Conservation (phyloP, 2,797 vertebrate genomes). For the Myiotriccus ornatus region DNA sequence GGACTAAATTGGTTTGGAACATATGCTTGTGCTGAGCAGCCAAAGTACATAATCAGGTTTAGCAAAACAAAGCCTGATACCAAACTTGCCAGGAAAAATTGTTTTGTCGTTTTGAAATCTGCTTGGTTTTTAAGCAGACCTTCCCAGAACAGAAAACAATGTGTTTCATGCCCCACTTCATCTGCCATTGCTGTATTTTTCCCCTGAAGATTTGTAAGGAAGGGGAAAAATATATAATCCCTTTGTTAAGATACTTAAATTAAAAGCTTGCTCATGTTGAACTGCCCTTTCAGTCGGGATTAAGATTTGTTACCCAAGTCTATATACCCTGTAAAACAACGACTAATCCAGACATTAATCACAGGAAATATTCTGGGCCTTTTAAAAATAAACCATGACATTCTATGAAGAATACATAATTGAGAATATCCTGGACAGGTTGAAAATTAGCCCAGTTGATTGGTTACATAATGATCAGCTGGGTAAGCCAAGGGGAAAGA, state of each 20-base stretch:
- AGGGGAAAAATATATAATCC: constrained; percentile 60
- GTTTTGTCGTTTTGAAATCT: constrained; percentile 70
- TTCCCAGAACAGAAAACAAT: constrained; percentile 64
- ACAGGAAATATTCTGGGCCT: constrained; percentile 54
- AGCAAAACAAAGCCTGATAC: constrained; percentile 72
- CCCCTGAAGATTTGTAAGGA: constrained; percentile 55
- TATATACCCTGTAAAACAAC: constrained; percentile 46
- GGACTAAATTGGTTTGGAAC: constrained; percentile 68
- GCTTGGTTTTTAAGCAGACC: constrained; percentile 53
- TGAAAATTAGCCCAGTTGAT: constrained; percentile 62
- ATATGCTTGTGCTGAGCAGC: constrained; percentile 65
- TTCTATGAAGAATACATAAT: constrained; percentile 63
- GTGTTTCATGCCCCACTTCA: constrained; percentile 41
- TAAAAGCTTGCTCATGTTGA: constrained; percentile 56
- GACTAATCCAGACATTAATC: constrained; percentile 64
- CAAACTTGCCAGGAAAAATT: constrained; percentile 66
- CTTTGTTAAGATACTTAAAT: constrained; percentile 59
- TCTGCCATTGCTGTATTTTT: constrained; percentile 51
- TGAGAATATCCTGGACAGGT: constrained; percentile 66
- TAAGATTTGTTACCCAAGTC: constrained; percentile 58
- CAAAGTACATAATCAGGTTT: constrained; percentile 73
- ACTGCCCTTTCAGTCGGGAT: constrained; percentile 53
- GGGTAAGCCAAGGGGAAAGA: constrained; percentile 49
- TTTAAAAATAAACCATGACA: constrained; percentile 55
- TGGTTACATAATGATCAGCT: constrained; percentile 58